These are phyloP conservation scores for Triplophysa tibetana DNA, from an alignment of 2,113 vertebrate genomes.

Conservation along the genomic window DNA sequence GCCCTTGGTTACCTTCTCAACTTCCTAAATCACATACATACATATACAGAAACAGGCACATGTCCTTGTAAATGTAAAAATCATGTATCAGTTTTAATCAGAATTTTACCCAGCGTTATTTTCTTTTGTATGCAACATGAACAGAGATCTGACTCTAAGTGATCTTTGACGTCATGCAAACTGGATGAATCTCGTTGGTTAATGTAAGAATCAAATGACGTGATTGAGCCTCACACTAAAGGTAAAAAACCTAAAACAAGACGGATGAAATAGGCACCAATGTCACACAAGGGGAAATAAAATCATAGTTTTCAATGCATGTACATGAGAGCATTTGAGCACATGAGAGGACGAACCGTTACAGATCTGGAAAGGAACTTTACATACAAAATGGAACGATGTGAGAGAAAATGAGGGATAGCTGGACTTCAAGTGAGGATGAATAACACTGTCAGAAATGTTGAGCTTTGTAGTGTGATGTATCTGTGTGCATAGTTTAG, in stretches of 20 bases:
- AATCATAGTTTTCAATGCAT: not conserved
- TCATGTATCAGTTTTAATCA: not conserved
- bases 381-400: not conserved
- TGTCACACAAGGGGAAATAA: not conserved
- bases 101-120: not conserved
- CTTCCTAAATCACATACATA: slow-evolving; percentile 72
- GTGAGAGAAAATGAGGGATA: not conserved
- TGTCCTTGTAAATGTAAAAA: not conserved
- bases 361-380: not conserved
- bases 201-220: not conserved
- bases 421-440: not conserved
- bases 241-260: not conserved
- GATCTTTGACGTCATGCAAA: not conserved
- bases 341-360: not conserved
- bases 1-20: slow-evolving; percentile 60
- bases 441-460: not conserved
- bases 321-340: not conserved
- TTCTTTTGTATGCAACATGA: not conserved
- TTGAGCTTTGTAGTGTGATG: not conserved
- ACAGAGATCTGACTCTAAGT: not conserved
- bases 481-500: not conserved
- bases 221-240: not conserved
- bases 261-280: not conserved
- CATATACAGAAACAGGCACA: slow-evolving; percentile 52
- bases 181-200: not conserved